Base-by-base conservation (phyloP, 2,888 invertebrate genomes). In the Callimorpha dominula region DNA sequence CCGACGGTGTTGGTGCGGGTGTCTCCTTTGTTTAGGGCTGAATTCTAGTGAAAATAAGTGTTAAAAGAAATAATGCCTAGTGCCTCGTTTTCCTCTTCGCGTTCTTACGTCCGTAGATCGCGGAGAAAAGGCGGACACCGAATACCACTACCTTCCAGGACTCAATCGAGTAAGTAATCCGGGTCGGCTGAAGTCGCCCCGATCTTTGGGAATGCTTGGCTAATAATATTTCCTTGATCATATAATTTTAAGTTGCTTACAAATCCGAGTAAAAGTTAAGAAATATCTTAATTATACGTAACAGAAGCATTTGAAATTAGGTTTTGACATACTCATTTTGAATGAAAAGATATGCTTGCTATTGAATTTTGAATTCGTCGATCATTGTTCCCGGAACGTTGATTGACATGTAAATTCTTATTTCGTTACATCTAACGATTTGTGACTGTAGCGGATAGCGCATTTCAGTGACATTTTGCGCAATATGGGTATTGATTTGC, bases 31-130 rank as follows among this genome's bases (percentile, higher is more conserved):
- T 97, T 97, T 97, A 97, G 97, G 91, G 94, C 95, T 94, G 93
- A 93, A 94, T 95, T 96, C 83, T 93, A 93, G 94, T 94, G 95
- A 94, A 94, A 93, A 92, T 95, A 95, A 95, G 94, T 93, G 92
- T 85, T 90, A 91, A 91, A 92, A 95, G 95, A 95, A 96, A 98
- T 97, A 96, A 98, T 98, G 98, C 98, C 98, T 97, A 98, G 98
- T 97, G 98, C 98, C 96, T 98, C 98, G 95, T 98, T 98, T 96
- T 98, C 98, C 93, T 98, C 98, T 96, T 98, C 98, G 96, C 97
- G 98, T 96, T 98, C 98, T 96, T 98, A 98, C 96, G 97, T 98
- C 91, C 97, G 98, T 95, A 97, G 98, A 96, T 98, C 98, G 94
- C 97, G 98, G 93, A 97, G 98, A 96, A 98, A 98, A 97, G 98